Conservation (phyloP, 1,140 invertebrate species). For the Drosophila ficusphila region DNA sequence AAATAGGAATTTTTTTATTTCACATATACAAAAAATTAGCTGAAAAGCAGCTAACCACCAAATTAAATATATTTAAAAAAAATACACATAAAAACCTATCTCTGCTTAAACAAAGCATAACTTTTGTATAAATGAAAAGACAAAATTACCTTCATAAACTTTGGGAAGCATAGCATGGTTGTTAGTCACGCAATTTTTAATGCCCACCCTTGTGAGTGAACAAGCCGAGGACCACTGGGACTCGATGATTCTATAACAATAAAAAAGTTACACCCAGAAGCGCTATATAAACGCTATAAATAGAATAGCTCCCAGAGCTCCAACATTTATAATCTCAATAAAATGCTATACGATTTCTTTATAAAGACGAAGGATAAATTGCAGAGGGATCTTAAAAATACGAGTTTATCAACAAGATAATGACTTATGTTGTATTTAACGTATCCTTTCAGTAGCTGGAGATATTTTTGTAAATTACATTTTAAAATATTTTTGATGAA, state of each 20-base stretch:
- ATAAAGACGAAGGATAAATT: neutral
- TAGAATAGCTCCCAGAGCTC: constrained; percentile 22
- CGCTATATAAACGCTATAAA: constrained; percentile 33
- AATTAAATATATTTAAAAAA: too few relatives aligned
- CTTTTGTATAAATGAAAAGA: constrained; percentile 7
- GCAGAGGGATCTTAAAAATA: neutral
- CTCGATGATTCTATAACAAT: constrained; percentile 24
- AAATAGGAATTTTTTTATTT: neutral
- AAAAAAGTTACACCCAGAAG: constrained; percentile 36
- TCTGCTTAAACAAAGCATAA: neutral
- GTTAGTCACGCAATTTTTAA: constrained; percentile 20
- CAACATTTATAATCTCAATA: constrained; percentile 19
- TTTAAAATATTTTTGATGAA: too few relatives aligned
- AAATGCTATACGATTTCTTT: constrained; percentile 3
- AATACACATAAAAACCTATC: neutral
- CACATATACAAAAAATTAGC: neutral
- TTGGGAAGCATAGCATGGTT: constrained; percentile 9
- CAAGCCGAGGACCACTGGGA: constrained; percentile 3
- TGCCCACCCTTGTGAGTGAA: constrained; percentile 9
- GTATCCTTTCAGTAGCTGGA: neutral
- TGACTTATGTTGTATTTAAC: neutral
- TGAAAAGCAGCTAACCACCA: too few relatives aligned
- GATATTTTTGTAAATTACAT: too few relatives aligned
- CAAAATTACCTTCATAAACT: constrained; percentile 30
- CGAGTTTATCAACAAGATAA: neutral